Evolutionary conservation across 2,888 invertebrate species (phyloP).

Genomic region (Kryphioiulus occultus): DNA sequence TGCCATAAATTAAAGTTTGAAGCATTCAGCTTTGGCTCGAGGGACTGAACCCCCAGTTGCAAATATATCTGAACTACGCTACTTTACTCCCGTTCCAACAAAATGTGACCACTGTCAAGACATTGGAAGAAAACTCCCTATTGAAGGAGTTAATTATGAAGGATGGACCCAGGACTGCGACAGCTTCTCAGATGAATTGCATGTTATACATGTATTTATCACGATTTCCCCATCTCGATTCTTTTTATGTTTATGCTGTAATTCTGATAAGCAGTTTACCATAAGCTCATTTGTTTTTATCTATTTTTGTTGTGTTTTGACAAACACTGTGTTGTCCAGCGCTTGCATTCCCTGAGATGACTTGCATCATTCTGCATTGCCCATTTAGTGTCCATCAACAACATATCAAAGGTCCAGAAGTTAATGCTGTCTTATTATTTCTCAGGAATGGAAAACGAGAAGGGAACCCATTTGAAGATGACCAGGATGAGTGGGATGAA

Average conservation of each 20-base stretch:
- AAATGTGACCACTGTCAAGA: neutral
- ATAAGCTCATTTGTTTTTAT: neutral
- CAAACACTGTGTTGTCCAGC: neutral
- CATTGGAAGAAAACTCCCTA: neutral
- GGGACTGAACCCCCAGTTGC: no score
- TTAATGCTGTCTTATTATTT: slow-evolving; percentile 3
- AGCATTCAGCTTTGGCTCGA: no score
- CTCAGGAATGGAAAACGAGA: slow-evolving; percentile 71
- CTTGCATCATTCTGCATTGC: neutral
- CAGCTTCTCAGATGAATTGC: neutral
- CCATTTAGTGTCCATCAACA: neutral
- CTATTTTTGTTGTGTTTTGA: neutral
- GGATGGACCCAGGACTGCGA: no score
- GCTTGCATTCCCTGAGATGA: neutral
- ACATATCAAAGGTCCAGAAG: neutral
- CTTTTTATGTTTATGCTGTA: neutral
- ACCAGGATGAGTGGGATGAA: slow-evolving; percentile 80
- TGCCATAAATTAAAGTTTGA: no score
- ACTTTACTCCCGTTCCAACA: neutral
- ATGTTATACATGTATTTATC: neutral
- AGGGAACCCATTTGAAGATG: slow-evolving; percentile 74
- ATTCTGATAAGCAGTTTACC: neutral
- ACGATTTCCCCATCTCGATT: neutral
- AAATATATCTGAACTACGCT: no score
- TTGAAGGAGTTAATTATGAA: neutral